Percentiles rank a stretch among this genome's conserved stretches.
Evolutionary conservation across 1,140 invertebrate genomes (phyloP).

Genomic region (Drosophila mauritiana): DNA sequence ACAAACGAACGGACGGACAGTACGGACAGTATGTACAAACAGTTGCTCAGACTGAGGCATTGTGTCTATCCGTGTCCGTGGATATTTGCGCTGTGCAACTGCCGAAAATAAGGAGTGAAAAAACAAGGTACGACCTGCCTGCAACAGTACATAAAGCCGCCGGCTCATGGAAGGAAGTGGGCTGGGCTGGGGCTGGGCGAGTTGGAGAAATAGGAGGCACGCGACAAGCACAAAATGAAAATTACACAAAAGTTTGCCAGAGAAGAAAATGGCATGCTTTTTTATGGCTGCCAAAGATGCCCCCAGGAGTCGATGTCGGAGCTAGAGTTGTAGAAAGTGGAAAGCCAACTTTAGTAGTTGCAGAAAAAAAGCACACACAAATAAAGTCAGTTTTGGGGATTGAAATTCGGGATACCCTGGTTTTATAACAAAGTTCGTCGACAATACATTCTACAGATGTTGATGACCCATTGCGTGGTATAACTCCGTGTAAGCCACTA

Average conservation of each 20-base stretch:
- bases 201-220: slow-evolving; percentile 26
- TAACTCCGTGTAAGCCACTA: too few species aligned
- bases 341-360: slow-evolving; percentile 32
- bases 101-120: slow-evolving; percentile 49
- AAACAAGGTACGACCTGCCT: slow-evolving; percentile 51
- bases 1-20: slow-evolving; percentile 1
- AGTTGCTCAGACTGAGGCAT: slow-evolving; percentile 35
- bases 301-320: slow-evolving; percentile 43
- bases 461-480: too few species aligned
- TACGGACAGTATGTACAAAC: slow-evolving; percentile 38
- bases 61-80: slow-evolving; percentile 41
- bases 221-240: slow-evolving; percentile 61
- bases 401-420: slow-evolving; percentile 5
- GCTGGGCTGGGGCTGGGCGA: background rate
- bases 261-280: slow-evolving; percentile 57
- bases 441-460: too few species aligned
- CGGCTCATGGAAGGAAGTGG: slow-evolving; percentile 14
- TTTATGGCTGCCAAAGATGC: slow-evolving; percentile 60
- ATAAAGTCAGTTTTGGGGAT: background rate
- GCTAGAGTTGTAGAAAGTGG: slow-evolving; percentile 35
- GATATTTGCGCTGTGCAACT: slow-evolving; percentile 46
- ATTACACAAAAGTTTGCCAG: slow-evolving; percentile 62
- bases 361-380: background rate
- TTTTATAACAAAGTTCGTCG: too few species aligned
- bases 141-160: slow-evolving; percentile 55